Evolutionary conservation across 2,888 invertebrate genomes (phyloP), one percentile per base, ranked within the genome.

Genomic region (Ophraella communa): DNA sequence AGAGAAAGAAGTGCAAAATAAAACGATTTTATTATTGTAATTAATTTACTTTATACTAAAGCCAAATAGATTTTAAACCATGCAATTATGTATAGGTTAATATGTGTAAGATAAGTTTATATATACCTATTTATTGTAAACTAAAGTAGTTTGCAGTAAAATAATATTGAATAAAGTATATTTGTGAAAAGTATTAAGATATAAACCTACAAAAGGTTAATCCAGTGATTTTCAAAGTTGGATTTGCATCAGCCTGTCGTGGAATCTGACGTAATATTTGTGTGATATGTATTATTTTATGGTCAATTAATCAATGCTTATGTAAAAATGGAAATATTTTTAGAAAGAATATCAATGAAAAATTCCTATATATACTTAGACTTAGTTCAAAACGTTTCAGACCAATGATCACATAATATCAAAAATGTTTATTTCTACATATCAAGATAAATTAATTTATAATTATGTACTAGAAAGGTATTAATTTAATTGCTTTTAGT

Each of bases 261-360:
- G 49, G 14, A 49, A 45, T 24, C 27, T 49, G 62, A 57, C 49
- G 49, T 63, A 47, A 66, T 64, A 57, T 69, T 21, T 67, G 66
- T 69, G 69, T 69, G 69, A 69, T 67, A 69, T 69, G 63, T 64
- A 54, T 69, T 67, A 62, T 53, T 65, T 65, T 58, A 53, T 54
- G 53, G 67, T 69, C 69, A 69, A 69, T 69, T 69, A 69, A 24
- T 56, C 58, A 60, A 60, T 65, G 60, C 62, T 64, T 68, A 62
- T 66, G 68, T 64, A 64, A 56, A 64, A 62, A 66, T 66, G 61
- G 61, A 58, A 42, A 57, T 39, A 51, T 59, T 51, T 59, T 42
- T 59, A 51, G 51, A 39, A 24, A 59, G 35, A 35, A 39, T 59
- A 39, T 59, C 49, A 39, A 59, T n/a, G 49, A 24, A 20, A 58